Conservation (phyloP, 2,797 vertebrate genomes). For the Morelia viridis region DNA sequence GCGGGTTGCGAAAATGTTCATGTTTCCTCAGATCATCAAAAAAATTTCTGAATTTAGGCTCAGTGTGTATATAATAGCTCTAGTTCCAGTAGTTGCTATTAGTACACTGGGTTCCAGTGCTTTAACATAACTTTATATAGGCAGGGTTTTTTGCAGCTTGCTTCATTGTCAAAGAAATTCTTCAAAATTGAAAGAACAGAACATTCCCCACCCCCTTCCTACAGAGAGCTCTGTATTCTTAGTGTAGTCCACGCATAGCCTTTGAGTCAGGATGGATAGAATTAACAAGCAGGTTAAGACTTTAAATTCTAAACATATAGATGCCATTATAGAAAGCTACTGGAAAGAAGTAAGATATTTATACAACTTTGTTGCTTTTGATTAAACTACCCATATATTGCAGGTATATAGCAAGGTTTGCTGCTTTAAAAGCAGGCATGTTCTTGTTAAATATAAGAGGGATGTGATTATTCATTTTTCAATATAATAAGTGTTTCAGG, state of each 20-base stretch:
- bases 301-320: neutral
- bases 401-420: conserved; percentile 51
- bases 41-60: neutral
- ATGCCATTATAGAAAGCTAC: neutral
- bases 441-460: conserved; percentile 54
- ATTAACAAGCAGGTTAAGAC: conserved; percentile 13
- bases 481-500: conserved; percentile 44
- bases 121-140: neutral
- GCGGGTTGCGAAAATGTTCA: neutral
- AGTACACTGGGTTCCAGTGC: neutral
- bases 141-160: neutral
- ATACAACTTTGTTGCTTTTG: conserved; percentile 54
- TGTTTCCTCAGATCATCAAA: neutral
- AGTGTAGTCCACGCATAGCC: neutral
- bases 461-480: conserved; percentile 50
- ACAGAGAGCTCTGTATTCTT: neutral
- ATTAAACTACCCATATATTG: conserved; percentile 42
- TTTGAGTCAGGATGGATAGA: neutral
- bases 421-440: conserved; percentile 40
- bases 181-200: neutral
- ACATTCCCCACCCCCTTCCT: neutral
- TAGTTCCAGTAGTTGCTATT: neutral
- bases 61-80: neutral
- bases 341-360: conserved; percentile 37
- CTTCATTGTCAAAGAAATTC: neutral